phyloP scores from a whole-genome alignment of 2,888 invertebrate species.

The Deilephila elpenor region DNA sequence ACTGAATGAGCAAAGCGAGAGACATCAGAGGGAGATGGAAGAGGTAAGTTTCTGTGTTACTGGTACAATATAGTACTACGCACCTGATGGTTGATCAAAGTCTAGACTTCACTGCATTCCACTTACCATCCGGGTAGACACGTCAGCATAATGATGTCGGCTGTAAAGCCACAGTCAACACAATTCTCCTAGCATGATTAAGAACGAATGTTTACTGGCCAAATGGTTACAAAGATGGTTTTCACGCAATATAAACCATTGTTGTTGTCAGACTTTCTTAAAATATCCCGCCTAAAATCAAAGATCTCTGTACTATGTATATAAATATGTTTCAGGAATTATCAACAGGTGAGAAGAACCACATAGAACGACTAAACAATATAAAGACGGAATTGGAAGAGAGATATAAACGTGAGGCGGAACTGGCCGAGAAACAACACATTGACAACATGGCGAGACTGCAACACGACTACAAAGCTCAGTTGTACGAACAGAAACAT shows the following conservation, averaged over 20 bases:
- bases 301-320: no score
- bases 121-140: no score
- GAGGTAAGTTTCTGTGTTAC: slow-evolving; percentile 58
- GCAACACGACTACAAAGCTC: slow-evolving; percentile 71
- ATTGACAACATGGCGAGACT: slow-evolving; percentile 71
- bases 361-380: slow-evolving; percentile 55
- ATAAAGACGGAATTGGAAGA: slow-evolving; percentile 61
- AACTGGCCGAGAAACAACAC: slow-evolving; percentile 64
- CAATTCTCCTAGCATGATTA: no score
- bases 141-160: no score
- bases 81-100: no score
- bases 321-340: slow-evolving; percentile 53
- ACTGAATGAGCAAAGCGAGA: slow-evolving; percentile 76
- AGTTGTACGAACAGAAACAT: slow-evolving; percentile 72
- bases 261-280: no score
- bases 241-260: no score
- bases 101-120: no score
- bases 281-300: no score
- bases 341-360: slow-evolving; percentile 57
- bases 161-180: no score
- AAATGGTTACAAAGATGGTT: no score
- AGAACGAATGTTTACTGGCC: no score
- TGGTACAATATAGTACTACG: background rate
- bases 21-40: slow-evolving; percentile 74
- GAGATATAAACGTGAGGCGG: slow-evolving; percentile 55